These are phyloP conservation scores for Campylomormyrus numenius DNA, from an alignment of 2,113 vertebrate genomes.

Conservation along the genomic window DNA sequence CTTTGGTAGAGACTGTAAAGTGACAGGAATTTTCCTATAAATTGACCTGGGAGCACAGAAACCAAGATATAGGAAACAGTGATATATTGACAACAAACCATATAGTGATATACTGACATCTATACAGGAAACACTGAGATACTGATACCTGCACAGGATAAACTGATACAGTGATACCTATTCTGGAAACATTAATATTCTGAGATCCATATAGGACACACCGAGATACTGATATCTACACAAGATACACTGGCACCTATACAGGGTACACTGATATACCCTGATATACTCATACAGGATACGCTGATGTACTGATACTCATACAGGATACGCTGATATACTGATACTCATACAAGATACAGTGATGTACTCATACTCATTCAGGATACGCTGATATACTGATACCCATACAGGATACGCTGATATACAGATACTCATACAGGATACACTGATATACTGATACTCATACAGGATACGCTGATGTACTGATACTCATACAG, in stretches of 20 bases:
- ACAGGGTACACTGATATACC: neutral
- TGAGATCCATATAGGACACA: neutral
- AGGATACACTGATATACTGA: neutral
- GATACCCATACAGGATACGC: too few relatives aligned
- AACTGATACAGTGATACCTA: neutral
- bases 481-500: neutral
- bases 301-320: neutral
- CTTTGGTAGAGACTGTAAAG: neutral
- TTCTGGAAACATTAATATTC: neutral
- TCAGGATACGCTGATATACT: neutral
- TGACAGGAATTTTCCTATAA: neutral
- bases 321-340: too few relatives aligned
- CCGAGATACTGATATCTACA: neutral
- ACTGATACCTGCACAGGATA: neutral
- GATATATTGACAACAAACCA: neutral
- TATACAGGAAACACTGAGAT: neutral
- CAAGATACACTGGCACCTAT: neutral
- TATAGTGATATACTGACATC: neutral
- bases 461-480: neutral
- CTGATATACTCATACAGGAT: neutral
- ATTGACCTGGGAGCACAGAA: neutral
- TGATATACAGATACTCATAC: neutral
- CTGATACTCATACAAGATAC: neutral
- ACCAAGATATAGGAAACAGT: neutral
- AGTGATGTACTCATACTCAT: neutral